Conservation (phyloP, 1,140 invertebrate species). For the Trichoplusia ni region DNA sequence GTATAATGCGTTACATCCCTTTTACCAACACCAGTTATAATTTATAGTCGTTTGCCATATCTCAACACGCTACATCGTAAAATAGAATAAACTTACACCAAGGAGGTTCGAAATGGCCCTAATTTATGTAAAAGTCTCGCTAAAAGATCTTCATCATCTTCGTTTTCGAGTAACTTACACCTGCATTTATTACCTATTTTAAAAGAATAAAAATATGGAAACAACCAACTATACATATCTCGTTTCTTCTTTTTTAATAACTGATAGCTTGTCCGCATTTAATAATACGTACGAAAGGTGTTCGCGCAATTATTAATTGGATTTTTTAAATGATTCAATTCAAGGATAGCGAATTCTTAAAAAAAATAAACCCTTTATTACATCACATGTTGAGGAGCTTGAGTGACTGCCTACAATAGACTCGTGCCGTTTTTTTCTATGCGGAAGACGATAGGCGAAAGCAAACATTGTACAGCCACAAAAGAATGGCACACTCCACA, state of each 20-base stretch:
- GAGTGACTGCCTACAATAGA: slow-evolving; percentile 48
- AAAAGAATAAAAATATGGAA: slow-evolving; percentile 26
- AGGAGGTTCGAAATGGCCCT: not conserved
- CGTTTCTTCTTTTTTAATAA: slow-evolving; percentile 8
- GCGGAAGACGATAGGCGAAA: slow-evolving; percentile 74
- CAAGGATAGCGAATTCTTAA: slow-evolving; percentile 14
- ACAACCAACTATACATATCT: not conserved
- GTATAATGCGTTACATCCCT: slow-evolving; percentile 14
- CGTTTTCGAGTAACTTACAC: slow-evolving; percentile 1
- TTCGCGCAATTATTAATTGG: slow-evolving; percentile 21
- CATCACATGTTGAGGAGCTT: slow-evolving; percentile 17
- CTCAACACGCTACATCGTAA: not conserved
- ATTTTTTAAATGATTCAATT: slow-evolving; percentile 26
- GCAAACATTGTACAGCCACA: slow-evolving; percentile 74
- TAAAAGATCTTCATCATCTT: slow-evolving; percentile 1
- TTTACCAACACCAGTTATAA: slow-evolving; percentile 4
- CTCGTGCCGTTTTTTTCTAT: slow-evolving; percentile 75
- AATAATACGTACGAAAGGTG: slow-evolving; percentile 22
- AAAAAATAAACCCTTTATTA: slow-evolving; percentile 30
- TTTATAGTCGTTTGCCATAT: slow-evolving; percentile 16
- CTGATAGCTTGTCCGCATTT: slow-evolving; percentile 10
- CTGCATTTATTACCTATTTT: slow-evolving; percentile 7
- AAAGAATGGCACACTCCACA: slow-evolving; percentile 73
- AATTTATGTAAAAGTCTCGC: not conserved
- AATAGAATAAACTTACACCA: not conserved